Conservation (phyloP, 2,113 vertebrate species). For the Callochromis pleurospilus region DNA sequence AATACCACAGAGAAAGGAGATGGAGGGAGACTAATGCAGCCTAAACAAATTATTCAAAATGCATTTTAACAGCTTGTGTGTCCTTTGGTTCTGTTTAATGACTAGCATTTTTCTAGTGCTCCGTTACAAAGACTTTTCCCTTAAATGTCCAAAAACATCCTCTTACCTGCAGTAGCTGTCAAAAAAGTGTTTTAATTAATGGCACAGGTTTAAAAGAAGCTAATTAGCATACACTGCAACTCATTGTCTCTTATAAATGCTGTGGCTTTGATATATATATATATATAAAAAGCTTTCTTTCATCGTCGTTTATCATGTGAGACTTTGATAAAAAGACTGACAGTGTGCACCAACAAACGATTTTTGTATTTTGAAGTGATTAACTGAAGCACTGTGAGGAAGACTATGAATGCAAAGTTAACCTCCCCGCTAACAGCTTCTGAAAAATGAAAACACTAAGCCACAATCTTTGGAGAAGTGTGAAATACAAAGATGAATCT, state of each 20-base stretch:
- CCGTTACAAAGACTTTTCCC: neutral
- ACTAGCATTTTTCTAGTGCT: neutral
- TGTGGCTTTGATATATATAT: neutral
- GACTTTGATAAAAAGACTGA: conserved; percentile 11
- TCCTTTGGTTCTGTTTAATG: neutral
- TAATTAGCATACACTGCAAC: neutral
- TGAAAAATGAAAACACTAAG: neutral
- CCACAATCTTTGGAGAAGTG: neutral
- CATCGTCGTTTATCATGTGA: neutral
- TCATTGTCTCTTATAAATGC: neutral
- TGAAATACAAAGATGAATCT: neutral
- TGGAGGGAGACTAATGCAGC: neutral
- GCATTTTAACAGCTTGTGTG: neutral
- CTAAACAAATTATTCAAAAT: conserved; percentile 28
- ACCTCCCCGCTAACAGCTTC: neutral
- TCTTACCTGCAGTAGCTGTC: neutral
- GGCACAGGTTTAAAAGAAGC: neutral
- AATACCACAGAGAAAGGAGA: neutral
- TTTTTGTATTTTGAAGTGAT: neutral
- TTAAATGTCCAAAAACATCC: neutral
- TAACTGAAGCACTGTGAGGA: neutral
- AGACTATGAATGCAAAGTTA: neutral
- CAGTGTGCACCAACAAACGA: neutral
- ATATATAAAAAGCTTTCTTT: neutral
- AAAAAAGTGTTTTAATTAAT: neutral